These are phyloP conservation scores for Pachydiplax longipennis DNA, from an alignment of 2,888 invertebrate species.

Conservation along the genomic window DNA sequence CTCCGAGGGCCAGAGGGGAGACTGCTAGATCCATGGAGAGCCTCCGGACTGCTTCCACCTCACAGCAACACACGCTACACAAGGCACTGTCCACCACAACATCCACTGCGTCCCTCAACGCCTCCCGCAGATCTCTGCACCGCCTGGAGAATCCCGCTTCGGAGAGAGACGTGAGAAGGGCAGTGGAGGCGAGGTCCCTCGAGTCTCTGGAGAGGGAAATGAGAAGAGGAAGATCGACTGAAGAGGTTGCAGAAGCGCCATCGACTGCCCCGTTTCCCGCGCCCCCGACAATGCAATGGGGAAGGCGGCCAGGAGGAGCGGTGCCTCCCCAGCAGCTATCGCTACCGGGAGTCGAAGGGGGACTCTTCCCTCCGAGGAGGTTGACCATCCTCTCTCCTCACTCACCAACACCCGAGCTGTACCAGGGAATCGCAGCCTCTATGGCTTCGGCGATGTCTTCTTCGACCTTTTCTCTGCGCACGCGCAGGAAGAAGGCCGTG, in stretches of 20 bases:
- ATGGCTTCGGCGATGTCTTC: constrained; percentile 50
- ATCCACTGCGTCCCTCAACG: constrained; percentile 2
- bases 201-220: constrained; percentile 68
- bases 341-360: constrained; percentile 68
- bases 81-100: constrained; percentile 32
- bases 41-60: constrained; percentile 55
- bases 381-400: constrained; percentile 83
- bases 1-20: constrained; percentile 50
- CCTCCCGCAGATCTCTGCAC: neutral
- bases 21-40: constrained; percentile 45
- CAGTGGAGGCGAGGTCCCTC: constrained; percentile 46
- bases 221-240: constrained; percentile 55
- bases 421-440: constrained; percentile 64
- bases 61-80: constrained; percentile 2
- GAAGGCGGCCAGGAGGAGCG: constrained; percentile 66
- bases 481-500: constrained; percentile 74
- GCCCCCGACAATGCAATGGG: constrained; percentile 64
- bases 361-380: constrained; percentile 65
- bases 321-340: constrained; percentile 71
- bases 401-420: constrained; percentile 75
- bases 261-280: constrained; percentile 71
- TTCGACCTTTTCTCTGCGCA: constrained; percentile 64
- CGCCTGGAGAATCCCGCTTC: neutral
- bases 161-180: constrained; percentile 20
- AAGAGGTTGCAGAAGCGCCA: constrained; percentile 56